These are phyloP conservation scores for Geotrypetes seraphini DNA, from an alignment of 2,797 vertebrate genomes.

Conservation along the genomic window DNA sequence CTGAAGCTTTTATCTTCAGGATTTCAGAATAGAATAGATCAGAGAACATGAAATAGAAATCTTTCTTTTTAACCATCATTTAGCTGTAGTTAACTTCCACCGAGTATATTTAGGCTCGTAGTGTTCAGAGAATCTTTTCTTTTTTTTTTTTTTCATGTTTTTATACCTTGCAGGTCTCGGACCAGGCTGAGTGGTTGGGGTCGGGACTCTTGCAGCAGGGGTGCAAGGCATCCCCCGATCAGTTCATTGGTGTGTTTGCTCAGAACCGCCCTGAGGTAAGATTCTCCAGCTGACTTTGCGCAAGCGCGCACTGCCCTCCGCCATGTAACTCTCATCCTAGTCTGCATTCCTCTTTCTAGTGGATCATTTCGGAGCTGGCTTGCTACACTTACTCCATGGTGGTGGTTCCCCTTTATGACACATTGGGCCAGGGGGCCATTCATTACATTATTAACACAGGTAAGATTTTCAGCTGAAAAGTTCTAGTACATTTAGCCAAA, in stretches of 20 bases:
- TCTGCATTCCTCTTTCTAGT: constrained; percentile 52
- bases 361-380: constrained; percentile 93
- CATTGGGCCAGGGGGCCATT: constrained; percentile 86
- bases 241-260: constrained; percentile 94
- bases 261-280: constrained; percentile 94
- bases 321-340: too few species aligned
- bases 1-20: too few species aligned
- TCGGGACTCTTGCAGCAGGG: constrained; percentile 85
- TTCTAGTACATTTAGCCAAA: too few species aligned
- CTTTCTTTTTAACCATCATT: too few species aligned
- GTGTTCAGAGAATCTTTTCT: too few species aligned
- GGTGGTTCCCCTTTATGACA: constrained; percentile 92
- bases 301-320: too few species aligned
- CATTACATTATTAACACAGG: constrained; percentile 90
- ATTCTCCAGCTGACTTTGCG: background rate
- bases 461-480: too few species aligned
- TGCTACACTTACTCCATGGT: constrained; percentile 98
- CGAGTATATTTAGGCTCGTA: rapidly evolving
- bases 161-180: constrained; percentile 60
- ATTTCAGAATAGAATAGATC: too few species aligned
- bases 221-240: constrained; percentile 68
- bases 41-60: background rate
- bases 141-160: too few species aligned
- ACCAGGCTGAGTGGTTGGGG: constrained; percentile 85
- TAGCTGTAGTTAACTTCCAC: too few species aligned